Base-by-base conservation (phyloP, 2,888 invertebrate species). In the Erebia ligea region DNA sequence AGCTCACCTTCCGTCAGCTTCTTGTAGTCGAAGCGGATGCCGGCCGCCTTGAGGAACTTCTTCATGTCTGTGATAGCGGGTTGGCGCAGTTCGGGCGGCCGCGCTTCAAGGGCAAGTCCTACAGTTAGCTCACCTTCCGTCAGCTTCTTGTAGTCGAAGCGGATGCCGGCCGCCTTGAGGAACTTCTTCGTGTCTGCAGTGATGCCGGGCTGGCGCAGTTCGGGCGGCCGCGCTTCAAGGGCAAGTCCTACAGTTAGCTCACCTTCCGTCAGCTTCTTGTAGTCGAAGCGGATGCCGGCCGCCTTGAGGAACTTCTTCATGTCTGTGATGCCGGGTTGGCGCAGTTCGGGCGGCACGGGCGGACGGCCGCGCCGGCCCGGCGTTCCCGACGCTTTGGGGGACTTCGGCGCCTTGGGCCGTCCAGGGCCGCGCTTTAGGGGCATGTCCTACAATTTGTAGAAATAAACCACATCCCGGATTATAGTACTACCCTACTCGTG, bases 251-350 rank as follows among this genome's bases (percentile, higher is more conserved):
- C 45, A 6, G 52, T 17, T 50, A 1, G 1, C 77, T 64, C 34
- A 93, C 94, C 93, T 79, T 93, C 93, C 48, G 91, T 90, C 1
- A 94, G 89, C 68, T 93, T 92, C 84, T 92, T 92, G 73, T 93
- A 93, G 75, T 93, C 92, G 83, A 92, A 93, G 45, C 92, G 86
- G 59, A 94, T 89, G 2, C 93, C 94, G 54, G 94, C 94, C 0
- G 92, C 90, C 75, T 93, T 93, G 82, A 93, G 92, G 86, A 92
- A 93, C 80, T 89, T 90, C 87, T 92, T 93, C 92, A 93, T 91
- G 50, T 93, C 92, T 0, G 92, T 93, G 81, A 94, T 91, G 67
- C 94, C 94, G 6, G 92, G 92, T 78, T 88, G 86, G 4, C 92
- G 81, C 75, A 91, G 83, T 80, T 92, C 92, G 17, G 88, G 90